phyloP scores from a whole-genome alignment of 2,797 vertebrate genomes.

The Sardinella longiceps region DNA sequence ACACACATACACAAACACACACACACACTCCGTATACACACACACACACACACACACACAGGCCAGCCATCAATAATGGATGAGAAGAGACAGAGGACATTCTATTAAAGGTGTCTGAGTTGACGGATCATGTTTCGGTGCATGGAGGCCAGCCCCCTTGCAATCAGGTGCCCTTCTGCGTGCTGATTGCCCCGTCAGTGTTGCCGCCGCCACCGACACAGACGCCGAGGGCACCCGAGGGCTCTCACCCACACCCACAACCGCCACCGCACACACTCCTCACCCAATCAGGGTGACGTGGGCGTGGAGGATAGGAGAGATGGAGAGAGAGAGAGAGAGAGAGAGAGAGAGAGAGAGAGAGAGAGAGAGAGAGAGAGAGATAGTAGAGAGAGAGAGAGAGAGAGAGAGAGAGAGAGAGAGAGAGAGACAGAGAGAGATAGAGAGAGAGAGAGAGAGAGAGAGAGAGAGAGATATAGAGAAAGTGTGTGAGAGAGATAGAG shows the following conservation, averaged over 20 bases:
- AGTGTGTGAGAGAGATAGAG: no score
- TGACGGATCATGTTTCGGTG: conserved; percentile 52
- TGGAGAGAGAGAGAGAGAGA: background rate
- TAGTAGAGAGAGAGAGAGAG: background rate
- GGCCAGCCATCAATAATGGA: conserved; percentile 58
- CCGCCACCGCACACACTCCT: conserved; percentile 6
- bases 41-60: conserved; percentile 50
- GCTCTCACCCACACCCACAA: background rate
- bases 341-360: background rate
- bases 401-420: background rate
- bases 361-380: background rate
- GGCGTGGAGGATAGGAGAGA: background rate
- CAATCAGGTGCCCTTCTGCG: conserved; percentile 52
- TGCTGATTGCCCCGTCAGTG: conserved; percentile 40
- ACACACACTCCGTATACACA: conserved; percentile 6
- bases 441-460: background rate
- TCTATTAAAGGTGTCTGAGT: conserved; percentile 43
- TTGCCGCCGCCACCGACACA: background rate
- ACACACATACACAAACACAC: background rate
- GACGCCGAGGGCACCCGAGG: background rate
- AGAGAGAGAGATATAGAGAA: background rate
- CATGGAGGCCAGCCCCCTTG: conserved; percentile 56
- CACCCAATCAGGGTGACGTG: conserved; percentile 40
- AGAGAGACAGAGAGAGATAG: background rate
- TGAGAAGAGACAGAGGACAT: conserved; percentile 41